phyloP scores from a whole-genome alignment of 2,888 invertebrate genomes.

The Chloromyia formosa region DNA sequence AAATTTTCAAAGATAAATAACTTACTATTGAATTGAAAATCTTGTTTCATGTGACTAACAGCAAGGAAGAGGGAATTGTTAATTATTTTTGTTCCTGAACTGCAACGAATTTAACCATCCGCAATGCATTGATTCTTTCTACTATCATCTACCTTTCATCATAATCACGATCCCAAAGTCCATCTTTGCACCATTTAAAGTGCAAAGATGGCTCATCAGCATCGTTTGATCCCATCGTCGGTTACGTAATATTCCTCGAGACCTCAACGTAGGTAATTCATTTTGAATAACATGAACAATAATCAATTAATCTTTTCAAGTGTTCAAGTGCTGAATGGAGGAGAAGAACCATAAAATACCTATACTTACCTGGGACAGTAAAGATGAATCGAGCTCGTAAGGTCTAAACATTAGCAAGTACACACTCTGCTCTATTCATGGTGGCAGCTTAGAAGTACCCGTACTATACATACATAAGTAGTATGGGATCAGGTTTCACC shows the following conservation, averaged over 20 bases:
- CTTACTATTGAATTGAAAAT: no score
- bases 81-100: no score
- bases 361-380: neutral
- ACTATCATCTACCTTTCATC: neutral
- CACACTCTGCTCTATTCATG: neutral
- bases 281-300: slow-evolving; percentile 38
- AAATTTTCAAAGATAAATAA: no score
- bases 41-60: no score
- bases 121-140: no score
- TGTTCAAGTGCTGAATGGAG: slow-evolving; percentile 24
- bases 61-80: no score
- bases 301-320: slow-evolving; percentile 38
- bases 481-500: slow-evolving; percentile 32
- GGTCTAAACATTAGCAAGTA: neutral
- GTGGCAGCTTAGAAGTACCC: neutral
- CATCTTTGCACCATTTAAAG: slow-evolving; percentile 7
- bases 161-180: neutral
- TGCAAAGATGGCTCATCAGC: neutral
- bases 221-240: neutral
- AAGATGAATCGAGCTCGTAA: neutral
- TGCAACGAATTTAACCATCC: no score
- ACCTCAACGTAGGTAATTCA: slow-evolving; percentile 24
- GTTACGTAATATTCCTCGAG: slow-evolving; percentile 11
- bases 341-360: slow-evolving; percentile 22
- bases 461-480: no score